Conservation (phyloP, 2,113 vertebrate species). For the Trochalopteron elliotii region DNA sequence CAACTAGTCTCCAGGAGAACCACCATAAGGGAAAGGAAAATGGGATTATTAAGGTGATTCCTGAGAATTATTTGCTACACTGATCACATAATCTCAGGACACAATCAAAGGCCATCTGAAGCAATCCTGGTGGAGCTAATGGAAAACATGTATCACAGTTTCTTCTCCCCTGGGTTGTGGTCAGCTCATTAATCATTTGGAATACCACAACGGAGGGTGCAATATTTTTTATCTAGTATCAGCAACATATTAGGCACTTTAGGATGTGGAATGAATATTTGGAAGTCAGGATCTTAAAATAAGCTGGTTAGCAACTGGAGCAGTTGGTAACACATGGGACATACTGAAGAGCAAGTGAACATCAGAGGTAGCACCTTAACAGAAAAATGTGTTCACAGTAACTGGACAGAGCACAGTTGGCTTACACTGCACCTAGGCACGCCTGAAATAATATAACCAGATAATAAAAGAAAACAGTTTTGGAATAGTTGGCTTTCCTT, state of each 20-base stretch:
- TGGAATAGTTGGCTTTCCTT: not conserved
- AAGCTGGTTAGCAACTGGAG: not conserved
- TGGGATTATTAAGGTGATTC: not conserved
- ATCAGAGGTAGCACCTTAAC: not conserved
- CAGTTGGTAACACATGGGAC: not conserved
- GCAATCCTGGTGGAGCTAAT: not conserved
- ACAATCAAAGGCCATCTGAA: not conserved
- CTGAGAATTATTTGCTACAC: not conserved
- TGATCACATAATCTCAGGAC: not conserved
- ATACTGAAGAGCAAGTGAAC: not conserved
- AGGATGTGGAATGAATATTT: not conserved
- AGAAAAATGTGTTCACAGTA: not conserved
- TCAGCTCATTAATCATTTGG: constrained; percentile 2
- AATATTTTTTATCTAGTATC: not conserved
- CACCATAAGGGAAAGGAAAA: not conserved
- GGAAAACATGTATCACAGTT: not conserved
- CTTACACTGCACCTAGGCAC: not conserved
- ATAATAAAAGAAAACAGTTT: not conserved
- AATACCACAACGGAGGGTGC: not conserved
- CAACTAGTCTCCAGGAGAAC: not conserved
- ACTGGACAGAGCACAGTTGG: not conserved
- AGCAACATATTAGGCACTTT: not conserved
- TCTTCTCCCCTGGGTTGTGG: not conserved
- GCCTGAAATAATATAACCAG: not conserved
- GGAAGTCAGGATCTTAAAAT: not conserved